These are phyloP conservation scores for Lampris incognitus DNA, from an alignment of 2,113 vertebrate species.

Conservation along the genomic window DNA sequence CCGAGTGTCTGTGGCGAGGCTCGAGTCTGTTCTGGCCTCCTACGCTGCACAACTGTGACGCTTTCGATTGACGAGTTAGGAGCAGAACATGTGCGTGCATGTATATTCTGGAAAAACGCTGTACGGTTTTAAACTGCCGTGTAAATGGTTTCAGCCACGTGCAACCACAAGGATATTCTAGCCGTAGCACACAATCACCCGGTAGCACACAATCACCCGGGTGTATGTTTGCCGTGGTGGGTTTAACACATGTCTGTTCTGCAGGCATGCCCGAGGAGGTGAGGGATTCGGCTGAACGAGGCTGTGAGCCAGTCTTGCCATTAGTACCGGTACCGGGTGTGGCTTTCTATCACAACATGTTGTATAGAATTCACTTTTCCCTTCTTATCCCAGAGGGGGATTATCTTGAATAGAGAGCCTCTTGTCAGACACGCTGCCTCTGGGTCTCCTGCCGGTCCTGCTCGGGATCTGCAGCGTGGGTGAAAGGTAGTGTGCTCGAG, in stretches of 20 bases:
- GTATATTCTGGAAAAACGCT: no score
- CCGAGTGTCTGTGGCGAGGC: no score
- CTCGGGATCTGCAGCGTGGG: not conserved
- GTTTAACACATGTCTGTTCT: not conserved
- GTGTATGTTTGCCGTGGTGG: not conserved
- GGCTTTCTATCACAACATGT: not conserved
- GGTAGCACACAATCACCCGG: not conserved
- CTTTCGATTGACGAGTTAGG: no score
- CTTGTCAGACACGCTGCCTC: not conserved
- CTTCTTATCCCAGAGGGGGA: not conserved
- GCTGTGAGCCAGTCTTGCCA: not conserved
- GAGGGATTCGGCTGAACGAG: constrained; percentile 1
- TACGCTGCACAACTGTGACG: no score
- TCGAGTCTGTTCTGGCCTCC: no score
- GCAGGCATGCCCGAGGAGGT: not conserved
- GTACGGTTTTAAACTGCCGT: no score
- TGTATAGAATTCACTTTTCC: not conserved
- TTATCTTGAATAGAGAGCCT: not conserved
- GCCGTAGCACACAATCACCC: not conserved
- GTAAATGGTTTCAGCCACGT: no score
- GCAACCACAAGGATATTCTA: not conserved
- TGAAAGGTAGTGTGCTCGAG: not conserved
- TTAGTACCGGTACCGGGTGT: not conserved
- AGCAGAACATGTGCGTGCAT: no score
- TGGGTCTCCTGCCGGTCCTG: not conserved